Evolutionary conservation across 2,797 vertebrate species (phyloP).

Genomic region (Cercopithecus neglectus): DNA sequence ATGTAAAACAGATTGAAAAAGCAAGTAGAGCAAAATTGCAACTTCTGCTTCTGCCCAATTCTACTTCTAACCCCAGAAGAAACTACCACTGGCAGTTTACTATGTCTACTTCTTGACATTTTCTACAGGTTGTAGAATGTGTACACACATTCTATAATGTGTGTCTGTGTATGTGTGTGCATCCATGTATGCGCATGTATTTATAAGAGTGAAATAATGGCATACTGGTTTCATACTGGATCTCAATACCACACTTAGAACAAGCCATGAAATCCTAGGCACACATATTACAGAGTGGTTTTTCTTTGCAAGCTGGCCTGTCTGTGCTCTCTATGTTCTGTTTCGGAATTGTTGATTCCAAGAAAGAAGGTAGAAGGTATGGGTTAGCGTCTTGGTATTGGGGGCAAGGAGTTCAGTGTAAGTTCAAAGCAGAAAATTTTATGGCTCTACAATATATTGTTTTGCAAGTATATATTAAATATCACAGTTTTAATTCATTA

Average conservation of each 20-base stretch:
- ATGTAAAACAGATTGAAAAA: neutral
- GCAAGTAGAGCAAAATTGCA: neutral
- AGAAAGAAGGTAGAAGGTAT: neutral
- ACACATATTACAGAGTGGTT: neutral
- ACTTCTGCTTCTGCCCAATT: neutral
- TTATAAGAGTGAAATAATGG: neutral
- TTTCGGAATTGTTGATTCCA: neutral
- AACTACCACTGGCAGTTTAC: neutral
- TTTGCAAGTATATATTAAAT: neutral
- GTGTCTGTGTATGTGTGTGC: neutral
- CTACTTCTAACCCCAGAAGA: neutral
- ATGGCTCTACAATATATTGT: neutral
- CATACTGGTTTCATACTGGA: neutral
- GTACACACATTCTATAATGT: too few species aligned
- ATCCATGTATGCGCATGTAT: neutral
- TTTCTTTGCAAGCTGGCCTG: neutral
- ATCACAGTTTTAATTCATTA: constrained; percentile 9
- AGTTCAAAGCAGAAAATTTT: neutral
- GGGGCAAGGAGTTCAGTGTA: neutral
- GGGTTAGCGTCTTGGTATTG: neutral
- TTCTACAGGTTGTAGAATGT: neutral
- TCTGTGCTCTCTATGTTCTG: neutral
- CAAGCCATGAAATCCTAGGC: neutral
- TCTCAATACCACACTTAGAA: neutral
- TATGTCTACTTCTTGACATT: neutral